Percentiles rank a stretch among this genome's conserved stretches.
phyloP scores from a whole-genome alignment of 2,113 vertebrate species.

The Mirza zaza region DNA sequence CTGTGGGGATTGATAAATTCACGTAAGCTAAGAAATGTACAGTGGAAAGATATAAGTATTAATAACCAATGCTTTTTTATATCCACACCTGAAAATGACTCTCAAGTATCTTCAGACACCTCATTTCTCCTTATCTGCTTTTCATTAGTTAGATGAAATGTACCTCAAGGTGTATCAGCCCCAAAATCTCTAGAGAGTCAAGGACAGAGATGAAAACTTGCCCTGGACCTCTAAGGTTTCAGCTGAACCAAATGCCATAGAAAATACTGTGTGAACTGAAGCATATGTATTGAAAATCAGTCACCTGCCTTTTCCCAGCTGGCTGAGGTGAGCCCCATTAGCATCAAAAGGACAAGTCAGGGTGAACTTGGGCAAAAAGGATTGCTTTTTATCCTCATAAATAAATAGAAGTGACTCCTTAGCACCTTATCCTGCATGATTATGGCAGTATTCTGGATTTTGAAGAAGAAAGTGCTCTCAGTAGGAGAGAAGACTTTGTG shows the following conservation, averaged over 20 bases:
- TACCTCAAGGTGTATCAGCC: background rate
- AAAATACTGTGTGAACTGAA: conserved; percentile 53
- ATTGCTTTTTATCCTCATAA: conserved; percentile 52
- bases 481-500: background rate
- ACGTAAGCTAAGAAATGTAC: background rate
- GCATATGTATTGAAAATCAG: conserved; percentile 54
- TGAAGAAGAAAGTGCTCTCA: conserved; percentile 38
- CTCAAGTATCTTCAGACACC: background rate
- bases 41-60: background rate
- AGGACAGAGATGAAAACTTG: conserved; percentile 31
- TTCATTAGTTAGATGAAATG: background rate
- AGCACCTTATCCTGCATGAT: background rate
- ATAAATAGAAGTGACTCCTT: conserved; percentile 43
- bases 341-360: conserved; percentile 37
- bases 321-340: conserved; percentile 46
- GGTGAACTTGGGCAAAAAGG: conserved; percentile 40
- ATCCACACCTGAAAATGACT: background rate
- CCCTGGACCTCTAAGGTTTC: background rate
- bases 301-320: conserved; percentile 45
- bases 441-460: conserved; percentile 24
- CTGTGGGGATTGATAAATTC: background rate
- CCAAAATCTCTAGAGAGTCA: background rate
- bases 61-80: background rate
- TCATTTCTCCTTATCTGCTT: conserved; percentile 19
- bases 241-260: background rate